phyloP scores from a whole-genome alignment of 2,888 invertebrate species.

The Lysandra coridon region DNA sequence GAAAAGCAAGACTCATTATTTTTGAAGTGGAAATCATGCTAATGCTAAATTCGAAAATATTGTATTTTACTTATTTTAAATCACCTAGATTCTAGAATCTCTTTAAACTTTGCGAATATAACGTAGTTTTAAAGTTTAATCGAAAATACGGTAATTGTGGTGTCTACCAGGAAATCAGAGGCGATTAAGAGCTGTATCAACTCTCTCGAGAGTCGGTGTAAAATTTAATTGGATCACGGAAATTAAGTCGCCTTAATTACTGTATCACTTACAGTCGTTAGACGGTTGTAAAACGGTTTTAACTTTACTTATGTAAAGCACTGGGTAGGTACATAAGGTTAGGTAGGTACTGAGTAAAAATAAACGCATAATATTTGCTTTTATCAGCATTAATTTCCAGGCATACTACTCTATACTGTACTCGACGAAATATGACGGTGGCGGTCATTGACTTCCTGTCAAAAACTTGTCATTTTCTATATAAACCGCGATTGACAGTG shows the following conservation, averaged over 20 bases:
- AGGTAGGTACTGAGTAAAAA: background rate
- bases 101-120: background rate
- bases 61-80: too few relatives aligned
- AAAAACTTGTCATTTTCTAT: too few relatives aligned
- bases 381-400: too few relatives aligned
- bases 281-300: background rate
- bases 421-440: too few relatives aligned
- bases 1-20: too few relatives aligned
- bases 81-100: too few relatives aligned
- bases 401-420: too few relatives aligned
- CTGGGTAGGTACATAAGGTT: background rate
- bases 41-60: too few relatives aligned
- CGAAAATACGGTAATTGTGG: background rate
- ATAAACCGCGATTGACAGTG: too few relatives aligned
- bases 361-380: too few relatives aligned
- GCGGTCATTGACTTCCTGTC: too few relatives aligned
- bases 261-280: background rate
- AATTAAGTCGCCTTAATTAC: background rate
- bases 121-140: background rate
- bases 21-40: too few relatives aligned
- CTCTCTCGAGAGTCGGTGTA: background rate
- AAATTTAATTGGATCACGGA: constrained; percentile 15
- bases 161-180: constrained; percentile 6
- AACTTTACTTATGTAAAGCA: background rate
- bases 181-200: background rate